These are phyloP conservation scores for Dasysyrphus albostriatus DNA, from an alignment of 2,888 invertebrate genomes.

Conservation along the genomic window DNA sequence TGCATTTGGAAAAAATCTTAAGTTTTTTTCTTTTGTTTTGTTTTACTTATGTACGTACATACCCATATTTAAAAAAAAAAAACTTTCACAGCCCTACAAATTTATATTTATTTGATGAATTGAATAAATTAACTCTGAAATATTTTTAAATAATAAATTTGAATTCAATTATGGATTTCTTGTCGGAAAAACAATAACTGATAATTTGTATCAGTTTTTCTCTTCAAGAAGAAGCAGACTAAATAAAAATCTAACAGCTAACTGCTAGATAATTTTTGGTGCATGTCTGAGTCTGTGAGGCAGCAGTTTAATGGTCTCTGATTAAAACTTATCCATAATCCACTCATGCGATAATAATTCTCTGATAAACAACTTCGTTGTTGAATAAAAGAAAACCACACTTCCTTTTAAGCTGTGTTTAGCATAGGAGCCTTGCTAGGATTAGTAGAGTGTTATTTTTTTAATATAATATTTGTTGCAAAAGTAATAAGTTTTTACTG, in stretches of 20 bases:
- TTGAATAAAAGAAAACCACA: too few species aligned
- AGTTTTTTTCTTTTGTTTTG: conserved; percentile 38
- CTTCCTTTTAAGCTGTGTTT: too few species aligned
- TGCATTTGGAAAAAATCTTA: conserved; percentile 25
- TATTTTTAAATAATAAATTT: neutral
- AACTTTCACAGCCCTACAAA: neutral
- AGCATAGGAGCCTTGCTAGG: too few species aligned
- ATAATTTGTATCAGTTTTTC: neutral
- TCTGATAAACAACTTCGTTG: too few species aligned
- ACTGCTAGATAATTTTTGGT: too few species aligned
- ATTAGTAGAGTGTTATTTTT: too few species aligned
- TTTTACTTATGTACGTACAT: conserved; percentile 34
- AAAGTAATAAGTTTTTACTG: too few species aligned
- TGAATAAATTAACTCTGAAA: neutral
- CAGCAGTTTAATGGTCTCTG: too few species aligned
- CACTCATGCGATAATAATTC: too few species aligned
- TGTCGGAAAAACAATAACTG: neutral
- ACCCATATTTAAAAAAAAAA: neutral
- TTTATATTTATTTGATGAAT: conserved; percentile 11
- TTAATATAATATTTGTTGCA: too few species aligned
- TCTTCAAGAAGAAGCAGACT: neutral
- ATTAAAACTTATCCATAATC: too few species aligned
- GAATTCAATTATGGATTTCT: neutral
- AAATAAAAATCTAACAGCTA: neutral
- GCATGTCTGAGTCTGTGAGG: too few species aligned